Evolutionary conservation across 2,113 vertebrate species (phyloP).

Genomic region (Pseudonaja textilis): DNA sequence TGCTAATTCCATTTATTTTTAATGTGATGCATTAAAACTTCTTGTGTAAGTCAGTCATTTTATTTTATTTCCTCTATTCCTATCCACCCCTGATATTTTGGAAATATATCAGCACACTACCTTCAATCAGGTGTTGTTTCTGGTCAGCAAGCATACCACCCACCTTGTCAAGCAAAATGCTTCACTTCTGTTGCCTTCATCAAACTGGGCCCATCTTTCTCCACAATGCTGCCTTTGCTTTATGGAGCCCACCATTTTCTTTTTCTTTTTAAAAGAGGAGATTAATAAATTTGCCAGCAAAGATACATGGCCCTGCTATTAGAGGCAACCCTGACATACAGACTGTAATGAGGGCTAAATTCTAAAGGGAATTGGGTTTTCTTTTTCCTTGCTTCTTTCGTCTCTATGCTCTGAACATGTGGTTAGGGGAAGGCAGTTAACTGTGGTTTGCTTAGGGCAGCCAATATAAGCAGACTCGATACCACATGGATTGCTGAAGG

Average conservation of each 20-base stretch:
- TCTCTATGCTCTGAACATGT: slow-evolving; percentile 38
- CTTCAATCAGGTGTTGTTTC: slow-evolving; percentile 15
- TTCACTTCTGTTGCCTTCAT: slow-evolving; percentile 9
- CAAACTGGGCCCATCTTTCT: slow-evolving; percentile 29
- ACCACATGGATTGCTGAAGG: slow-evolving; percentile 54
- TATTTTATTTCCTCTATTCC: not conserved
- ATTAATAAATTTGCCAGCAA: slow-evolving; percentile 34
- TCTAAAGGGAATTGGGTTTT: not conserved
- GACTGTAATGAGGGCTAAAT: not conserved
- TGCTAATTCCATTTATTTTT: not conserved
- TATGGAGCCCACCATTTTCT: not conserved
- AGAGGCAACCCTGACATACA: not conserved
- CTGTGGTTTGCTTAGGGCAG: slow-evolving; percentile 64
- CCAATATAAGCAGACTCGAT: slow-evolving; percentile 65
- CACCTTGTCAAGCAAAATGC: not conserved
- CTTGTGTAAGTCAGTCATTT: not conserved
- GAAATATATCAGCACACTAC: slow-evolving; percentile 1
- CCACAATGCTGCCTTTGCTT: slow-evolving; percentile 29
- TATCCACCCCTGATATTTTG: not conserved
- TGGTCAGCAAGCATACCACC: slow-evolving; percentile 36
- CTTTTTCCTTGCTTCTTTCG: slow-evolving; percentile 31
- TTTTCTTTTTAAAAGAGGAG: not conserved
- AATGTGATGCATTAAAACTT: not conserved
- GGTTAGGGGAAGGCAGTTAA: slow-evolving; percentile 50
- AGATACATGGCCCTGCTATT: slow-evolving; percentile 13